Evolutionary conservation across 23 tunicate species (phyloP), one percentile per base, ranked within the genome.

Genomic region (Ascidia mentula): DNA sequence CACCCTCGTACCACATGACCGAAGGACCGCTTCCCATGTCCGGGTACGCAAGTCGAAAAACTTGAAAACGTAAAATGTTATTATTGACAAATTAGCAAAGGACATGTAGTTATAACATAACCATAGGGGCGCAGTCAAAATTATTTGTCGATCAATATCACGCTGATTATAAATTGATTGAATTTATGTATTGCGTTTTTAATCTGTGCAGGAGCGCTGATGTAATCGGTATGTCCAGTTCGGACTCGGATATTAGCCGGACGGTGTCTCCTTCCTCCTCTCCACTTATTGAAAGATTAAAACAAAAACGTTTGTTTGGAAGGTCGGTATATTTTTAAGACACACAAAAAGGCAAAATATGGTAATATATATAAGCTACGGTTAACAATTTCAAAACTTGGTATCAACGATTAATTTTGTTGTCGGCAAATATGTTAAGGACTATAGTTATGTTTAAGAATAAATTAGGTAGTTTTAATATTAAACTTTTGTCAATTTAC

Each of bases 201-300:
- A 9, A 9, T 9, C 4, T 3, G 7, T 53, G 13, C 38, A 38
- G 79, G 37, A 38, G 61, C 32, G 36, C 13, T 34, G 65, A 69
- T 35, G 75, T 17, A 6, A 31, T 35, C 6, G 35, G 40, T 18
- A 36, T 6, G 13, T 81, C 86, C 4, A 87, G 91, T 34, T 87
- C 91, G 1, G 91, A 81, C 75, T 87, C 91, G 20, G 91, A 87
- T n/a, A 28, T 18, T 0, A 76, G 86, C 40, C 32, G 77, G 38
- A 80, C 61, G 36, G 37, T 38, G 7, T 78, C 91, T 17, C 91
- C 91, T 18, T 42, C 65, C 6, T 36, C 79, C 32, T 87, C 91
- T 20, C 86, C 91, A 20, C 60, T 40, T 60, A 31, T 87, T 0
- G 84, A 74, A 18, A 76, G 39, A 20, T 69, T 81, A 13, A 74